Evolutionary conservation across 2,113 vertebrate genomes (phyloP).

Genomic region (Hystrix brachyura): DNA sequence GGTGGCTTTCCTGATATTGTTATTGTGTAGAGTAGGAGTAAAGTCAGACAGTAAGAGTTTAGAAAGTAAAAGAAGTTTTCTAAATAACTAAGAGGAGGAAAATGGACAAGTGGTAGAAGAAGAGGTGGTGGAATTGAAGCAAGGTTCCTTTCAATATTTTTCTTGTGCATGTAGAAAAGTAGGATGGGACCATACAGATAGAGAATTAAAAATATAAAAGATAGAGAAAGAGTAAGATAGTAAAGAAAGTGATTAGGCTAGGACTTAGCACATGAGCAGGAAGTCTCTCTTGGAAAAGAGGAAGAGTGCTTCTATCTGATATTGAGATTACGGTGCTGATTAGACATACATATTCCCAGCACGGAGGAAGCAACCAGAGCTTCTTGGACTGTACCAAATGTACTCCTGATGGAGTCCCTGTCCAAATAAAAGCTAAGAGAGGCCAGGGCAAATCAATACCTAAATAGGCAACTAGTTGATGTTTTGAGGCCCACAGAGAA

Average conservation of each 20-base stretch:
- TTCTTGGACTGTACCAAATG: not conserved
- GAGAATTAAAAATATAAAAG: not conserved
- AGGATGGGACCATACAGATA: not conserved
- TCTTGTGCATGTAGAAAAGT: not conserved
- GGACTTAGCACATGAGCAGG: not conserved
- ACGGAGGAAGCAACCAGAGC: not conserved
- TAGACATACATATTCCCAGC: not conserved
- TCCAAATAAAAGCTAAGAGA: not conserved
- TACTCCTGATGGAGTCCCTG: not conserved
- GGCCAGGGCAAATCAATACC: not conserved
- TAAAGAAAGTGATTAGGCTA: not conserved
- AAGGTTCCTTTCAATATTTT: not conserved
- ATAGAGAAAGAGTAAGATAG: not conserved
- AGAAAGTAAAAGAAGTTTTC: not conserved
- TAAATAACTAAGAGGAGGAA: not conserved
- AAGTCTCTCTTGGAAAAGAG: not conserved
- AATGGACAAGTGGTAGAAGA: not conserved
- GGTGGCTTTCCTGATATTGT: not conserved
- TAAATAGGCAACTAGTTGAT: not conserved
- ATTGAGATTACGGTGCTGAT: not conserved
- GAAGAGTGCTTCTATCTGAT: not conserved
- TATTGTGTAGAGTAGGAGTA: not conserved
- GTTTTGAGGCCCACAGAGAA: not conserved
- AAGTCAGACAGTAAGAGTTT: not conserved
- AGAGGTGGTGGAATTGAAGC: not conserved